phyloP scores from a whole-genome alignment of 2,113 vertebrate species.

The Podarcis muralis region DNA sequence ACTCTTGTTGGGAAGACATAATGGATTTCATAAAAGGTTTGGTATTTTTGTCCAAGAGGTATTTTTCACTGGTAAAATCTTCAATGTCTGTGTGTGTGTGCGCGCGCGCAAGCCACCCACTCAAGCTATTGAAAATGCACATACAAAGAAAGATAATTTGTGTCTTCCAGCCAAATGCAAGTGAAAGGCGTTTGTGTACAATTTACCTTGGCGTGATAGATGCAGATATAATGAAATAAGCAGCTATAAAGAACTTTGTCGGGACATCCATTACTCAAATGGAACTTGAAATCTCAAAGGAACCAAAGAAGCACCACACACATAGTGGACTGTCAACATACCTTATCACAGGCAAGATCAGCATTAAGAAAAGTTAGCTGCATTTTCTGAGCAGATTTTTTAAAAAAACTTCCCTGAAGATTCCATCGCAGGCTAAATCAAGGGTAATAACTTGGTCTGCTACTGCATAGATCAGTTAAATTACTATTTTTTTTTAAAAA shows the following conservation, averaged over 20 bases:
- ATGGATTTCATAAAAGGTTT: background rate
- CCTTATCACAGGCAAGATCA: background rate
- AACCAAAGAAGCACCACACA: background rate
- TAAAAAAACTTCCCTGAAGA: background rate
- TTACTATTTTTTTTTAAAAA: background rate
- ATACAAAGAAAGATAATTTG: background rate
- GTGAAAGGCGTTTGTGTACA: background rate
- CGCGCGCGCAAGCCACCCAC: background rate
- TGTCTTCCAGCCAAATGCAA: background rate
- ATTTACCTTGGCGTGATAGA: background rate
- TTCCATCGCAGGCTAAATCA: background rate
- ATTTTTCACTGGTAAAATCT: background rate
- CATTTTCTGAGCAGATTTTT: background rate
- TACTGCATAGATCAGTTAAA: background rate
- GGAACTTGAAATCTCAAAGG: background rate
- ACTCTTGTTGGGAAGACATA: background rate
- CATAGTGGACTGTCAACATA: background rate
- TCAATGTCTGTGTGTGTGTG: background rate
- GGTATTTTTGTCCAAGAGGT: background rate
- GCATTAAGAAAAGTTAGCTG: background rate
- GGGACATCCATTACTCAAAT: background rate
- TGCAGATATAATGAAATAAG: background rate
- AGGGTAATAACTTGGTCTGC: background rate
- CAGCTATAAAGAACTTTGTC: background rate
- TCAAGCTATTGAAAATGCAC: slow-evolving; percentile 1